A percentile compares a stretch with the other conserved stretches of the same genome.
Evolutionary conservation across 2,888 invertebrate species (phyloP).

Genomic region (Lycophotia porphyrea): DNA sequence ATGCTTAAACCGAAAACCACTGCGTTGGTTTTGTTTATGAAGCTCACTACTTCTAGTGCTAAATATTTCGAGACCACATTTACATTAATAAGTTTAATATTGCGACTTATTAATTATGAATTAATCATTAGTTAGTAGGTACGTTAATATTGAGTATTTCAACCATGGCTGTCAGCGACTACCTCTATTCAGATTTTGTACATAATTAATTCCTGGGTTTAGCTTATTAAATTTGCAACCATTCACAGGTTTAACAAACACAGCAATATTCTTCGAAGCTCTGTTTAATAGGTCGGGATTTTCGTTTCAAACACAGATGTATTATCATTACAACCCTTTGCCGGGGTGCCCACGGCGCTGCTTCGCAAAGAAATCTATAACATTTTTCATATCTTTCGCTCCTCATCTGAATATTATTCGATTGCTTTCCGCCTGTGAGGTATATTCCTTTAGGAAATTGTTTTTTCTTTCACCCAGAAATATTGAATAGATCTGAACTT

Average conservation of each 20-base stretch:
- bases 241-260: constrained; percentile 13
- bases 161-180: neutral
- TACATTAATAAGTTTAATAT: neutral
- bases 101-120: neutral
- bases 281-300: constrained; percentile 15
- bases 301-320: constrained; percentile 56
- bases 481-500: constrained; percentile 69
- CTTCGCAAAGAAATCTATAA: constrained; percentile 70
- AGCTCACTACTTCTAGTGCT: constrained; percentile 14
- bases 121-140: neutral
- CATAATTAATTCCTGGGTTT: constrained; percentile 5
- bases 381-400: constrained; percentile 75
- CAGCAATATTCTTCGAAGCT: neutral
- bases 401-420: constrained; percentile 80
- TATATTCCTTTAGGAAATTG: constrained; percentile 73
- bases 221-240: constrained; percentile 15
- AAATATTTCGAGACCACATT: constrained; percentile 7
- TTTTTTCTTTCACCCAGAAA: constrained; percentile 71
- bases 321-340: constrained; percentile 63
- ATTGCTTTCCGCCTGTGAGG: constrained; percentile 73
- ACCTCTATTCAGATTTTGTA: constrained; percentile 5
- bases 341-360: constrained; percentile 58
- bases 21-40: constrained; percentile 24
- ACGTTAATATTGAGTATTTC: constrained; percentile 11
- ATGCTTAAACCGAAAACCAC: constrained; percentile 21